Conservation (phyloP, 1,140 invertebrate genomes). For the Hyphantria cunea region DNA sequence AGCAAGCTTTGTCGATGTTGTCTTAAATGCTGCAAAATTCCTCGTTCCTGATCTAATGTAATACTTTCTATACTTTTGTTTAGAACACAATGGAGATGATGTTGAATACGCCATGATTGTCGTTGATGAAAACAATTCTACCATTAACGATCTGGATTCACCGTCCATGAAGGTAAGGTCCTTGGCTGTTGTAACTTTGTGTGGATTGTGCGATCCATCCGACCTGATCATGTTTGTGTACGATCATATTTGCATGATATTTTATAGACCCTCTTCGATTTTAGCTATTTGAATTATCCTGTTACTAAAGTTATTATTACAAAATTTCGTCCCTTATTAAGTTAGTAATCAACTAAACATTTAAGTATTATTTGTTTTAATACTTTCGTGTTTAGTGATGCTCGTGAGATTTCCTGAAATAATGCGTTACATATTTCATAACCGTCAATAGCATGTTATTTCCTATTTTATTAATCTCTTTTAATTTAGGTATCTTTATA, state of each 20-base stretch:
- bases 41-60: slow-evolving; percentile 3
- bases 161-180: slow-evolving; percentile 91
- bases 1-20: slow-evolving; percentile 58
- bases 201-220: slow-evolving; percentile 11
- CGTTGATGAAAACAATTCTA: slow-evolving; percentile 93
- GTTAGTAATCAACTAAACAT: slow-evolving; percentile 13
- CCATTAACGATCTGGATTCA: slow-evolving; percentile 90
- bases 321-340: not conserved
- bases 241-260: slow-evolving; percentile 25
- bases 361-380: slow-evolving; percentile 5
- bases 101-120: slow-evolving; percentile 94
- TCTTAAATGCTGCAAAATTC: slow-evolving; percentile 8
- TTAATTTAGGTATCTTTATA: slow-evolving; percentile 12
- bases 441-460: slow-evolving; percentile 18
- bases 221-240: slow-evolving; percentile 18
- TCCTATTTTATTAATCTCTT: slow-evolving; percentile 6
- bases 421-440: not conserved
- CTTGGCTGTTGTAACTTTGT: not conserved
- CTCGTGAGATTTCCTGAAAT: slow-evolving; percentile 1
- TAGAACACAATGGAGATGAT: slow-evolving; percentile 86
- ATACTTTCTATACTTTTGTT: slow-evolving; percentile 31
- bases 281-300: slow-evolving; percentile 15
- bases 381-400: slow-evolving; percentile 18
- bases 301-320: slow-evolving; percentile 18
- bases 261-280: slow-evolving; percentile 14